These are phyloP conservation scores for Hydriomena furcata DNA, from an alignment of 2,888 invertebrate species.

Conservation along the genomic window DNA sequence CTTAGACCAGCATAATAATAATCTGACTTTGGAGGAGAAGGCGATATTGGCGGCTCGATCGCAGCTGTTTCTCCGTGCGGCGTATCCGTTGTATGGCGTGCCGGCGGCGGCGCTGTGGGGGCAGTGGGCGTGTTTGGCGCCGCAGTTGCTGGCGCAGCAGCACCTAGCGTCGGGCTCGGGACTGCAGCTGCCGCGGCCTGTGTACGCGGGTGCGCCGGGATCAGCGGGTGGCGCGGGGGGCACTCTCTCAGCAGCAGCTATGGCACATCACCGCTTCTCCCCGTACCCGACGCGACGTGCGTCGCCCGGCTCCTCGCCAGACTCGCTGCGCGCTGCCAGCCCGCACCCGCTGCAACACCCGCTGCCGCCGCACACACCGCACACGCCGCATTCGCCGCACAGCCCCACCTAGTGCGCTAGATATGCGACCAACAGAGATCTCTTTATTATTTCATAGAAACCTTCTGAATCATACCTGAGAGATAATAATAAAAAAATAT, in stretches of 20 bases:
- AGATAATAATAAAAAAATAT: not conserved
- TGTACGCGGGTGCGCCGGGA: conserved; percentile 66
- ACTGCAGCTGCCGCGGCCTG: conserved; percentile 77
- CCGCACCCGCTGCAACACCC: conserved; percentile 63
- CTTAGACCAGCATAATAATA: conserved; percentile 88
- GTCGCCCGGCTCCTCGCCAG: conserved; percentile 84
- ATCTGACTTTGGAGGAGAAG: conserved; percentile 89
- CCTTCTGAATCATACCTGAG: conserved; percentile 15
- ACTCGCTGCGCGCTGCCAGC: conserved; percentile 82
- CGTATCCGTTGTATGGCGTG: conserved; percentile 84
- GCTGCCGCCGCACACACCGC: conserved; percentile 64
- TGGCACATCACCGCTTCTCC: conserved; percentile 85
- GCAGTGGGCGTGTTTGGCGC: conserved; percentile 88
- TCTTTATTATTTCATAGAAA: conserved; percentile 39
- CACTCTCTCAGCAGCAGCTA: conserved; percentile 42
- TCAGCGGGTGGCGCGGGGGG: conserved; percentile 41
- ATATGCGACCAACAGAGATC: conserved; percentile 42
- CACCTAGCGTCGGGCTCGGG: conserved; percentile 82
- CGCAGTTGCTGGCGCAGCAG: conserved; percentile 86
- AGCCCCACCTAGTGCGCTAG: conserved; percentile 71
- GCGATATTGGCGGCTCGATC: conserved; percentile 90
- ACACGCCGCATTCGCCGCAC: conserved; percentile 70
- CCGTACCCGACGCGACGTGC: conserved; percentile 81
- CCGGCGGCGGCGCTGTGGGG: conserved; percentile 86
- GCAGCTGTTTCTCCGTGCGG: conserved; percentile 88